These are phyloP conservation scores for Zenarchopterus dispar DNA, from an alignment of 2,797 vertebrate genomes.

Conservation along the genomic window DNA sequence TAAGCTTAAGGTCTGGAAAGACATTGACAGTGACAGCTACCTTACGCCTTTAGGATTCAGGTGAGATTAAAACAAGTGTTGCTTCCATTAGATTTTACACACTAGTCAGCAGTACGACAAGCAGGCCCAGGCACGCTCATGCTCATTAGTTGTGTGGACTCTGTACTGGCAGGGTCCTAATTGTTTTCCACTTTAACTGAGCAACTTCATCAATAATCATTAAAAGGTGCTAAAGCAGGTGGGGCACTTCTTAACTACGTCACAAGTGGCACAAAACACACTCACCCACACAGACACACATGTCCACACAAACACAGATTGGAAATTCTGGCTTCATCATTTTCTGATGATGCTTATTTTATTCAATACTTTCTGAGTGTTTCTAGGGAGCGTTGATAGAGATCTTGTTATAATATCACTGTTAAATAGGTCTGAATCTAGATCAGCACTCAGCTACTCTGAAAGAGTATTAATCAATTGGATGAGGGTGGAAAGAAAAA, in stretches of 20 bases:
- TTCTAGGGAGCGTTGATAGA: constrained; percentile 7
- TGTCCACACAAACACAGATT: constrained; percentile 3
- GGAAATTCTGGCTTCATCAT: constrained; percentile 10
- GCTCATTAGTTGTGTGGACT: constrained; percentile 78
- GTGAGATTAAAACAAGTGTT: constrained; percentile 71
- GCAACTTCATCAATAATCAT: constrained; percentile 86
- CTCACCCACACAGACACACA: neutral
- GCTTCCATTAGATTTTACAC: constrained; percentile 71
- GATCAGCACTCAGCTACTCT: constrained; percentile 28
- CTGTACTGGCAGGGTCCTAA: constrained; percentile 71
- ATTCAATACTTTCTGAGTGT: constrained; percentile 12
- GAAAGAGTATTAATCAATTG: constrained; percentile 21
- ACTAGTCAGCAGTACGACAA: constrained; percentile 63
- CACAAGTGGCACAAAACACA: constrained; percentile 15
- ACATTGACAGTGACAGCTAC: constrained; percentile 66
- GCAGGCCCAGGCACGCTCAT: constrained; percentile 61
- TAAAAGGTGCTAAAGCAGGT: constrained; percentile 74
- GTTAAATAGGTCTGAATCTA: constrained; percentile 22
- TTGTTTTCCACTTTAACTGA: constrained; percentile 84
- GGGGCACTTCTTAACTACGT: constrained; percentile 53
- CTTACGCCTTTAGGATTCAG: constrained; percentile 72
- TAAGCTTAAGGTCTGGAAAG: constrained; percentile 64
- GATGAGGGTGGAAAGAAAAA: constrained; percentile 5
- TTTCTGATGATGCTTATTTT: constrained; percentile 22
- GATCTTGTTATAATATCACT: constrained; percentile 1